Evolutionary conservation across 35 echinoderm and acorn worm genomes (phyloP), one percentile per base, ranked within the genome.

Genomic region (Anneissia japonica): DNA sequence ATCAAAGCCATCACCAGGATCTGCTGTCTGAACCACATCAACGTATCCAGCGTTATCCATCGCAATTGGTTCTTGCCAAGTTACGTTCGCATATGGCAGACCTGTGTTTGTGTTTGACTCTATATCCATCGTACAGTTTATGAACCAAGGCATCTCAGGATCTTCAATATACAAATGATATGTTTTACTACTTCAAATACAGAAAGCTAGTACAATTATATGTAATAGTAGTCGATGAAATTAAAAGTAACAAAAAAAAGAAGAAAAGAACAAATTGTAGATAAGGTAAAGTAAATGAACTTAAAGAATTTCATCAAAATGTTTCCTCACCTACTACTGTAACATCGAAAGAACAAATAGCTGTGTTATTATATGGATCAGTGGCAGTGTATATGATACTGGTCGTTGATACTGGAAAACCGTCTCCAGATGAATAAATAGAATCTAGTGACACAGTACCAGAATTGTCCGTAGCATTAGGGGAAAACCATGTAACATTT

Each of bases 381-480:
- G 19, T 23, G 4, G 93, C 93, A 16, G 77, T 76, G 64, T 95
- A 95, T 0, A 76, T 88, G 30, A 91, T 86, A 0, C 45, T 32
- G 0, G 86, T 95, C 0, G 19, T 77, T 21, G 85, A 89, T 17
- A 87, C 34, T 88, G 36, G 38, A 79, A 95, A 91, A 29, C 7
- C 32, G 29, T 38, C 30, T 2, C 86, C 89, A 34, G 86, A 85
- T 9, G 13, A n/a, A 17, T 81, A 64, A 32, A 76, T 81, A 0
- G 85, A 85, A 5, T 81, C 86, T 1, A 95, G 28, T 0, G 85
- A 35, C 0, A 74, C 75, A 23, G 32, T 37, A 0, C 76, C 82
- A 35, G 85, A 83, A 36, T 88, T 95, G 74, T 95, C 93, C 29
- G 23, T 39, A n/a, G 85, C 85, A 32, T 75, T 89, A 0, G 93